A percentile compares a stretch with the other conserved stretches of the same genome.
Evolutionary conservation across 2,797 vertebrate genomes (phyloP).

Genomic region (Lepus oiostolus): DNA sequence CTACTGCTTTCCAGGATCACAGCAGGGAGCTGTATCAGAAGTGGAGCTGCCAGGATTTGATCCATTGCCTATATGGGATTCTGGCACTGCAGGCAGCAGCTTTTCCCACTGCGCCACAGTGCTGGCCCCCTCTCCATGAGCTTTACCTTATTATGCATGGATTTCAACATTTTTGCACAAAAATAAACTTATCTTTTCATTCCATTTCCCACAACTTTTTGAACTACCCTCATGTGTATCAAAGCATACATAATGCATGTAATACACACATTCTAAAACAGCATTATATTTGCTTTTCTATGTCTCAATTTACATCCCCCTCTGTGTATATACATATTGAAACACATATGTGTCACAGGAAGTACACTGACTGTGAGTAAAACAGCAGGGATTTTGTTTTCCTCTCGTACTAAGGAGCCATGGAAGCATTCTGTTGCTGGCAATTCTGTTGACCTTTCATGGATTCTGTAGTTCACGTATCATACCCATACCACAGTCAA

Average conservation of each 20-base stretch:
- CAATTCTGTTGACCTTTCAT: not conserved
- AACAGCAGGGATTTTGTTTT: not conserved
- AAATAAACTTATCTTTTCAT: no score
- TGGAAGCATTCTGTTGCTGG: not conserved
- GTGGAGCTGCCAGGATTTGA: no score
- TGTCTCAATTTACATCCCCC: not conserved
- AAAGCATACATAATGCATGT: not conserved
- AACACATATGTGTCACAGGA: not conserved
- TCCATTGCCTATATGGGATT: no score
- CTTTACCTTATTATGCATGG: no score
- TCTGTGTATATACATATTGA: not conserved
- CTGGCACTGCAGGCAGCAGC: no score
- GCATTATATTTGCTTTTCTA: not conserved
- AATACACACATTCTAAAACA: not conserved
- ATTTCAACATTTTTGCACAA: no score
- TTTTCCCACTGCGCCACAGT: no score
- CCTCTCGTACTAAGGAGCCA: not conserved
- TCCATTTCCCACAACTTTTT: no score
- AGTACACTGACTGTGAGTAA: not conserved
- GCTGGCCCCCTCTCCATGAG: no score
- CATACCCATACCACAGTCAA: not conserved
- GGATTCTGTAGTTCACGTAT: not conserved
- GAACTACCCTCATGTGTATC: no score
- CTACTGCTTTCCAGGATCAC: no score
- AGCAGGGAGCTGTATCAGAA: no score